Evolutionary conservation across 2,113 vertebrate genomes (phyloP).

Genomic region (Potamarius usumacintae): DNA sequence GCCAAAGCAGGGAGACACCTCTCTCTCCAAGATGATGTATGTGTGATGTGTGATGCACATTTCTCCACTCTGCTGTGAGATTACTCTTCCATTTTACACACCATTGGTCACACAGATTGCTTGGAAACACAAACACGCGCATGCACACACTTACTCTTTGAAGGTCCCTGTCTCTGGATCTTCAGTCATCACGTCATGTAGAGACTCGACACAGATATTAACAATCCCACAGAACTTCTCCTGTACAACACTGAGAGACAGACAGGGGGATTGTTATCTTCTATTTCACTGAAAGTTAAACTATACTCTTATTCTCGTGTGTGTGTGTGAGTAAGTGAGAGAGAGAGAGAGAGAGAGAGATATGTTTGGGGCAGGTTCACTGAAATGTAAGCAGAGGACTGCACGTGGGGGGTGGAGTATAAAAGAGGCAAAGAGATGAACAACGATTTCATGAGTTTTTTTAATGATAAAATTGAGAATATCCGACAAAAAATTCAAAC

Average conservation of each 20-base stretch:
- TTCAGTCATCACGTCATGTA: slow-evolving; percentile 96
- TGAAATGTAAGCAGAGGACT: too few species aligned
- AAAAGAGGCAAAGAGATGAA: too few species aligned
- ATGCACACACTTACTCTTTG: slow-evolving; percentile 84
- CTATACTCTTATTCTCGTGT: too few species aligned
- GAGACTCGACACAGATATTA: slow-evolving; percentile 89
- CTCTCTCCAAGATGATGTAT: not conserved
- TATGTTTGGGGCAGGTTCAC: too few species aligned
- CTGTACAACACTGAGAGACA: slow-evolving; percentile 84
- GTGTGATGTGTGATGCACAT: not conserved
- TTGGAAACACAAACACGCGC: slow-evolving; percentile 48
- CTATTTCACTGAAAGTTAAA: too few species aligned
- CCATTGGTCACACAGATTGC: not conserved
- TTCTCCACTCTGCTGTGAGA: not conserved
- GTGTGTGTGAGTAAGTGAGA: too few species aligned
- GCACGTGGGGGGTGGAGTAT: too few species aligned
- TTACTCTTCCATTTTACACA: not conserved
- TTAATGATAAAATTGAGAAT: too few species aligned
- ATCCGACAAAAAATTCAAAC: too few species aligned
- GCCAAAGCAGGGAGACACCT: not conserved
- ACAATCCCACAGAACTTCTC: slow-evolving; percentile 98
- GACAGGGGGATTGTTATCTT: too few species aligned
- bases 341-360: too few species aligned
- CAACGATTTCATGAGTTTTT: too few species aligned
- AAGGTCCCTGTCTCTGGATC: slow-evolving; percentile 89